Percentiles rank a stretch among this genome's conserved stretches.
Evolutionary conservation across 2,888 invertebrate species (phyloP).

Genomic region (Drosophila aldrichi): DNA sequence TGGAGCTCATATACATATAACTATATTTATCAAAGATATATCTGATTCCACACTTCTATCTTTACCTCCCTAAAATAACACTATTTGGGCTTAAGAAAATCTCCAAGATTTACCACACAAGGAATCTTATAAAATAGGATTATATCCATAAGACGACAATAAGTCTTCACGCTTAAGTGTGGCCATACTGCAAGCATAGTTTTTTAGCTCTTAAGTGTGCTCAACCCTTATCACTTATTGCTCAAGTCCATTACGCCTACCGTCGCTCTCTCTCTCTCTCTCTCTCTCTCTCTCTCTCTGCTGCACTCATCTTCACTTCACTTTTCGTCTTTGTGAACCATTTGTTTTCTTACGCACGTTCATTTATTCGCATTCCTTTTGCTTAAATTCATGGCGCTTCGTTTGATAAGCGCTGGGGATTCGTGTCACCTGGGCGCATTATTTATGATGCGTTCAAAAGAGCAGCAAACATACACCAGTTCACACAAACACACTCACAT

Average conservation of each 20-base stretch:
- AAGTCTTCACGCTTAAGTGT: conserved; percentile 1
- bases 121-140: background rate
- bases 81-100: background rate
- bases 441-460: conserved; percentile 66
- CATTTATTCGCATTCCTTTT: conserved; percentile 42
- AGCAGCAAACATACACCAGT: conserved; percentile 5
- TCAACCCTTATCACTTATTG: conserved; percentile 30
- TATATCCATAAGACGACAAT: background rate
- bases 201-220: background rate
- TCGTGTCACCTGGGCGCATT: conserved; percentile 57
- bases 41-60: no score
- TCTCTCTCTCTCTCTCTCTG: no score
- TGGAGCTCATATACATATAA: background rate
- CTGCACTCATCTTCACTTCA: background rate
- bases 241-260: conserved; percentile 47
- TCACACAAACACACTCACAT: background rate
- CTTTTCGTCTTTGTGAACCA: background rate
- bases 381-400: conserved; percentile 42
- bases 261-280: background rate
- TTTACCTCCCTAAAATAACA: no score
- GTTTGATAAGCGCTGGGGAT: conserved; percentile 54
- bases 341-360: conserved; percentile 15
- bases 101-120: background rate
- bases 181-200: conserved; percentile 1
- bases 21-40: no score